Conservation (phyloP, 2,113 vertebrate genomes). For the Phylloscopus whistleri region DNA sequence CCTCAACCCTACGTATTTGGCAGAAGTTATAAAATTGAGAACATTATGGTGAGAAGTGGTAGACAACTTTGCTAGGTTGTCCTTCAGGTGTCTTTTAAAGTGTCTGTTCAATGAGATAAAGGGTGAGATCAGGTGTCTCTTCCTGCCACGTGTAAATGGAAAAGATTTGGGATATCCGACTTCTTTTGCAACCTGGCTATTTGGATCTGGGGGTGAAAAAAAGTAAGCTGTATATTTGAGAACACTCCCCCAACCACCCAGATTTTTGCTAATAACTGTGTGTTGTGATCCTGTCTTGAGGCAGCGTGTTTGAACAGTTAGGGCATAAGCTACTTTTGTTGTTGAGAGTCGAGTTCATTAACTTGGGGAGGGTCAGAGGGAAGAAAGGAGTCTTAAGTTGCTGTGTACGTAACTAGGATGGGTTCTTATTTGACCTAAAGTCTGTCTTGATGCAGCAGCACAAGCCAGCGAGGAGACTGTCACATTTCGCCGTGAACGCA, state of each 20-base stretch:
- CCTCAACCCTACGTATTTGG: neutral
- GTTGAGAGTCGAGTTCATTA: slow-evolving; percentile 14
- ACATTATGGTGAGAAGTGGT: neutral
- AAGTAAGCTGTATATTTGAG: neutral
- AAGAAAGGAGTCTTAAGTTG: slow-evolving; percentile 67
- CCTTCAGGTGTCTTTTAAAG: neutral
- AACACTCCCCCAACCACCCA: neutral
- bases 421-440: slow-evolving; percentile 78
- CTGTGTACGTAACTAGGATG: slow-evolving; percentile 68
- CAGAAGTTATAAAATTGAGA: neutral
- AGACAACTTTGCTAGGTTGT: neutral
- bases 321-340: neutral
- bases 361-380: slow-evolving; percentile 57
- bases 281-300: neutral
- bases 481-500: slow-evolving; percentile 94
- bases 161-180: neutral
- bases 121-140: neutral
- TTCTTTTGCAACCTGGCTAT: neutral
- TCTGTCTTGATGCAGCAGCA: slow-evolving; percentile 88
- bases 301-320: neutral
- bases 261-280: neutral
- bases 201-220: neutral
- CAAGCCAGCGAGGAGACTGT: slow-evolving; percentile 92
- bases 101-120: neutral
- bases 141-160: neutral